Evolutionary conservation across 1,140 invertebrate genomes (phyloP), one percentile per base, ranked within the genome.

Genomic region (Dendrolimus kikuchii): DNA sequence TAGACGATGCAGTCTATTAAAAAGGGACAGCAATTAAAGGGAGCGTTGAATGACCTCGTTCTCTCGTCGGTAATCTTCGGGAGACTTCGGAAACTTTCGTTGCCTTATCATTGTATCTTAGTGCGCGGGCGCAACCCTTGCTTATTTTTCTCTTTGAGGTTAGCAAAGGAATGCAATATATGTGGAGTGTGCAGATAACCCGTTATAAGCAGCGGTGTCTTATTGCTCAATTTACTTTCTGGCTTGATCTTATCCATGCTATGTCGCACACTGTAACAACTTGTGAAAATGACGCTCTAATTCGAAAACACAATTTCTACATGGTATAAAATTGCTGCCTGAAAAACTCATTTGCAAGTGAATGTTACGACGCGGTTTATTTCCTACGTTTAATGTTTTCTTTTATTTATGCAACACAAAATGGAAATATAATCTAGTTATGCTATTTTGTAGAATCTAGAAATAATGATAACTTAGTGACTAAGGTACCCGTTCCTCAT

Each of bases 21-120:
- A 69, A 76, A 76, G 66, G 63, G 69, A 80, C 64, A 60, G 67
- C 65, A 64, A 71, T 71, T 70, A 73, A 60, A 64, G 46, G 55
- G 56, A 68, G 61, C 77, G 68, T 73, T 77, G 77, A 77, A 80
- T 77, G 77, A 78, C 75, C 75, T 77, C 68, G 55, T 66, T 63
- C 52, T 53, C 10, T 52, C 9, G 57, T 73, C 73, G 72, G 66
- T 49, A 49, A 48, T 62, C 65, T 63, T 72, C 75, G 73, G 58
- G 8, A 49, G 49, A 66, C 59, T 64, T 70, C 75, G 75, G 60
- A 56, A 53, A 40, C 52, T 48, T 58, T 77, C 71, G 75, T 57
- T 38, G 44, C 54, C 66, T 73, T 80, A 77, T 76, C 71, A 74
- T 44, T 55, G 45, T 49, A 74, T 76, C 73, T 66, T 40, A 64